Conservation (phyloP, 2,888 invertebrate genomes). For the Lycophotia porphyrea region DNA sequence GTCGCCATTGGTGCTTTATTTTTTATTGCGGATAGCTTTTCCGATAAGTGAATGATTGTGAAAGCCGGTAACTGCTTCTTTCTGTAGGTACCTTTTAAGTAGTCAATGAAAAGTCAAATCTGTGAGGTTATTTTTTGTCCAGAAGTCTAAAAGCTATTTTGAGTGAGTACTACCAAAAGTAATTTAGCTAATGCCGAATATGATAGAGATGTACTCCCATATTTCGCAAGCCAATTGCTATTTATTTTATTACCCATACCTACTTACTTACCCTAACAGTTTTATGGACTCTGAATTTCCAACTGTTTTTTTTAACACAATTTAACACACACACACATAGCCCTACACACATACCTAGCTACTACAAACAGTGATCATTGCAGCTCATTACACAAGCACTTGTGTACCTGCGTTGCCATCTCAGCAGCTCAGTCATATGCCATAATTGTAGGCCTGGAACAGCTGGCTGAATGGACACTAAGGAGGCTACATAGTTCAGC, state of each 20-base stretch:
- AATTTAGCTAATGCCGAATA: too few species aligned
- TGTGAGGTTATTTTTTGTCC: background rate
- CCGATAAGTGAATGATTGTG: slow-evolving; percentile 5
- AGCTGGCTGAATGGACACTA: slow-evolving; percentile 70
- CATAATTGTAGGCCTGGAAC: slow-evolving; percentile 74
- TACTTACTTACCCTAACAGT: background rate
- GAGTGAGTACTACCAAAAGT: background rate
- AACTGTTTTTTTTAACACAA: slow-evolving; percentile 14
- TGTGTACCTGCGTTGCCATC: slow-evolving; percentile 36
- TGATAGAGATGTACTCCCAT: background rate
- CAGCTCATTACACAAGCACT: slow-evolving; percentile 81
- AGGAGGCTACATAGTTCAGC: background rate
- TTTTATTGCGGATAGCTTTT: slow-evolving; percentile 35
- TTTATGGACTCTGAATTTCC: background rate
- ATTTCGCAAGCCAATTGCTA: background rate
- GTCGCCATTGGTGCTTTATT: slow-evolving; percentile 38
- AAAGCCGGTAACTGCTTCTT: background rate
- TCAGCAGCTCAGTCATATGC: slow-evolving; percentile 79
- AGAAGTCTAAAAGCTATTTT: background rate
- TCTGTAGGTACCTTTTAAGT: background rate
- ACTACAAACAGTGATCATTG: slow-evolving; percentile 61
- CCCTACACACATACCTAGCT: slow-evolving; percentile 17
- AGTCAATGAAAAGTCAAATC: background rate
- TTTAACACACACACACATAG: background rate
- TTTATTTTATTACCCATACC: too few species aligned